Conservation (phyloP, 2,888 invertebrate species). For the Diabrotica balteata region DNA sequence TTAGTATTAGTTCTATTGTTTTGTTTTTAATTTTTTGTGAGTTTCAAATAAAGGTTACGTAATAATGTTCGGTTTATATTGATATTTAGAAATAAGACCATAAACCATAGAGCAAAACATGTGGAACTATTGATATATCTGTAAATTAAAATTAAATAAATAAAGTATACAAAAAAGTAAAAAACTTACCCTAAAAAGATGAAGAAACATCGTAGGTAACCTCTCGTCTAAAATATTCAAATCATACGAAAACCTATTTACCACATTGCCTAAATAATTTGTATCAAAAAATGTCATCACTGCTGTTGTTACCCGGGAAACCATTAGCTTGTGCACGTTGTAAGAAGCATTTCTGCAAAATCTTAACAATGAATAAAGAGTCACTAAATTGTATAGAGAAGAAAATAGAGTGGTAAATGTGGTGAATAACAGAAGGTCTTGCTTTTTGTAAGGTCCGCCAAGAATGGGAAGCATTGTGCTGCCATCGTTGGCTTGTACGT, state of each 20-base stretch:
- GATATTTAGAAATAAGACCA: no score
- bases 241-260: conserved; percentile 41
- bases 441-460: conserved; percentile 7
- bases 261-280: conserved; percentile 38
- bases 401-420: conserved; percentile 30
- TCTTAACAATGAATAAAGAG: conserved; percentile 24
- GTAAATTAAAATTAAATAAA: no score
- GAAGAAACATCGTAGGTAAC: conserved; percentile 35
- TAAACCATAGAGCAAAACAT: no score
- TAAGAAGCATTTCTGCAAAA: conserved; percentile 35
- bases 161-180: no score
- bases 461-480: not conserved
- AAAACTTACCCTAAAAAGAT: conserved; percentile 38
- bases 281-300: conserved; percentile 38
- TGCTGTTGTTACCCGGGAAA: conserved; percentile 27
- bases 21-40: no score
- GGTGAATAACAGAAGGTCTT: conserved; percentile 28
- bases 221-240: conserved; percentile 40
- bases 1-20: no score
- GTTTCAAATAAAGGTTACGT: no score
- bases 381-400: conserved; percentile 25
- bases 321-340: conserved; percentile 36
- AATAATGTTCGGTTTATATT: no score
- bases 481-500: conserved; percentile 12
- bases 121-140: no score